Base-by-base conservation (phyloP, 1,140 invertebrate genomes). In the Andricus grossulariae region DNA sequence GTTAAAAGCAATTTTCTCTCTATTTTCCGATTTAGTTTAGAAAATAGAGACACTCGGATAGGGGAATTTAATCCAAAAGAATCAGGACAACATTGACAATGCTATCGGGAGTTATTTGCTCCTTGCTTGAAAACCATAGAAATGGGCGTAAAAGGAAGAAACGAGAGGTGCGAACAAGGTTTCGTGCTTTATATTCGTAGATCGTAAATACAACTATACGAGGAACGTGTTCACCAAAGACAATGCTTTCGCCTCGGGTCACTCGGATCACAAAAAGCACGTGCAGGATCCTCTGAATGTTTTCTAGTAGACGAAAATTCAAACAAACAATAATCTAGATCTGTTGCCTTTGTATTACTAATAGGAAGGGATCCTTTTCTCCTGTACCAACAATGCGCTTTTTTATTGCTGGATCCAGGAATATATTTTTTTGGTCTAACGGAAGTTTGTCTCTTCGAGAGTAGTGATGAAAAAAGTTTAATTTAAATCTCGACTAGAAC, bases 231-330 rank as follows among this genome's bases (percentile, higher is more conserved):
- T 66, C 25, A n/a, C 60, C 5, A n/a, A 66, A 66, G 60, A 66
- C 60, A 66, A 66, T 66, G 60, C 60, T 66, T 66, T 66, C 15
- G 60, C 60, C 60, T 66, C 60, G 25, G 60, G 60, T 66, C 15
- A 39, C 60, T 39, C 8, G 15, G 60, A 25, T n/a, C 1, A 66
- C 25, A 66, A 60, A 32, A 66, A 66, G 25, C 60, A 66, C 60
- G n/a, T 39, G 25, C n/a, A 66, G 25, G 12, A 32, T 66, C 10
- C 32, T n/a, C 57, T 39, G 11, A 45, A 39, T 66, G n/a, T 66
- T 39, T 39, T 7, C 32, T 10, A 32, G 39, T 11, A 45, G 2
- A 39, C 11, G 39, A 39, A 32, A 39, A 66, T 55, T 55, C 54
- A 10, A 57, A 57, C 8, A 7, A 66, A 66, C 25, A 66, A 66